Conservation (phyloP, 2,797 vertebrate genomes). For the Falco biarmicus region DNA sequence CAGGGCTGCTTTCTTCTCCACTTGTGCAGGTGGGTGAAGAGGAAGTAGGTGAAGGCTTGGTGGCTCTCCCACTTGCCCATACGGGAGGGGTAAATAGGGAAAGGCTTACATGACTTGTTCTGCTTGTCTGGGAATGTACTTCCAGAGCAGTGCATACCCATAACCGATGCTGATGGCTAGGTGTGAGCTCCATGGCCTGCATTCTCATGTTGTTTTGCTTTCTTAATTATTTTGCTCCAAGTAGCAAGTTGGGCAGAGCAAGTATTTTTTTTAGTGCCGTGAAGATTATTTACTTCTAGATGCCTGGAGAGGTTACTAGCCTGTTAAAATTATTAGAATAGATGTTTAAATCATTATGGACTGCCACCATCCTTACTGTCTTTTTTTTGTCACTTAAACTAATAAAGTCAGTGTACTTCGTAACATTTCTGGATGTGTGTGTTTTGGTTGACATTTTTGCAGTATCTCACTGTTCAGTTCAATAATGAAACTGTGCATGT, state of each 20-base stretch:
- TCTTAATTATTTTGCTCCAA: neutral
- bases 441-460: neutral
- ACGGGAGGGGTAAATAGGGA: neutral
- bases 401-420: neutral
- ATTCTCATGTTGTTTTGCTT: neutral
- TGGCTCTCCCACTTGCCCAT: neutral
- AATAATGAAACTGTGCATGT: neutral
- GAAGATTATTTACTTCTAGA: neutral
- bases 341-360: neutral
- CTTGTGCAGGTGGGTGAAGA: neutral
- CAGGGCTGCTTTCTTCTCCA: neutral
- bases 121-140: neutral
- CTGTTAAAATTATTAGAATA: neutral
- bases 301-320: neutral
- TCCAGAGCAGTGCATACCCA: accelerated
- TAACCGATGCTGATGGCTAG: neutral
- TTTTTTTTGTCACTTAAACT: neutral
- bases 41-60: neutral
- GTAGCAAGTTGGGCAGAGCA: neutral
- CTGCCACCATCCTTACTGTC: neutral
- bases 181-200: neutral
- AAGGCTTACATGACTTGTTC: accelerated
- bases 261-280: neutral
- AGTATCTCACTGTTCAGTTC: neutral
- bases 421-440: neutral